Percentiles rank a stretch among this genome's conserved stretches.
These are phyloP conservation scores for Mus pahari DNA, from an alignment of 2,113 vertebrate species.

Conservation along the genomic window DNA sequence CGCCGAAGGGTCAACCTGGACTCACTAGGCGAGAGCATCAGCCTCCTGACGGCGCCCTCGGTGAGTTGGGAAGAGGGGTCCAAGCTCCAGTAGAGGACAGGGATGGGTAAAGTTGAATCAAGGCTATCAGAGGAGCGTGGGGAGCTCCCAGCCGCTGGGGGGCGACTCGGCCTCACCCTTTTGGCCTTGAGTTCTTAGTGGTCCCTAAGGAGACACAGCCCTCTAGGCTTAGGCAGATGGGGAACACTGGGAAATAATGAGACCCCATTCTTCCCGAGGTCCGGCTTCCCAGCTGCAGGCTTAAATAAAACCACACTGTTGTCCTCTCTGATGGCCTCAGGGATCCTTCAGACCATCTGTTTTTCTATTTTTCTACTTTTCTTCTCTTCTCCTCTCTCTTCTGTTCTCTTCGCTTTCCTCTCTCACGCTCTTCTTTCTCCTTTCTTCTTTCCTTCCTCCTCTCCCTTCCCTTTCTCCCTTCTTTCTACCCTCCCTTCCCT, in stretches of 20 bases:
- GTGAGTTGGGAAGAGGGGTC: conserved; percentile 85
- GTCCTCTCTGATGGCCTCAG: background rate
- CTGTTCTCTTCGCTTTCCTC: background rate
- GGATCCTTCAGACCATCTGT: background rate
- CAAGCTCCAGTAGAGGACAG: background rate
- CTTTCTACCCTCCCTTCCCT: rapidly evolving
- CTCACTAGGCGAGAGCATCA: conserved; percentile 96
- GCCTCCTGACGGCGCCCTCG: conserved; percentile 95
- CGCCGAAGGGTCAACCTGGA: conserved; percentile 96
- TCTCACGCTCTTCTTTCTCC: too few species aligned
- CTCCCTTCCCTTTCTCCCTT: too few species aligned
- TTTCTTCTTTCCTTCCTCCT: background rate
- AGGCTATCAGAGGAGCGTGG: background rate
- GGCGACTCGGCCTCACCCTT: conserved; percentile 48
- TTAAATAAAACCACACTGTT: too few species aligned
- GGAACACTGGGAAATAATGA: background rate
- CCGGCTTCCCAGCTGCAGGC: background rate
- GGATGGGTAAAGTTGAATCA: conserved; percentile 61
- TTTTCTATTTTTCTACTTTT: background rate
- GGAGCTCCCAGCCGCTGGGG: conserved; percentile 52
- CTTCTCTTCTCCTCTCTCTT: background rate
- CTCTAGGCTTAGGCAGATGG: background rate
- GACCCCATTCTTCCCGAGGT: background rate
- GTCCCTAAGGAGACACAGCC: background rate
- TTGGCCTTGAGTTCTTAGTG: background rate